Evolutionary conservation across 2,113 vertebrate genomes (phyloP).

Genomic region (Oreocharis arfaki): DNA sequence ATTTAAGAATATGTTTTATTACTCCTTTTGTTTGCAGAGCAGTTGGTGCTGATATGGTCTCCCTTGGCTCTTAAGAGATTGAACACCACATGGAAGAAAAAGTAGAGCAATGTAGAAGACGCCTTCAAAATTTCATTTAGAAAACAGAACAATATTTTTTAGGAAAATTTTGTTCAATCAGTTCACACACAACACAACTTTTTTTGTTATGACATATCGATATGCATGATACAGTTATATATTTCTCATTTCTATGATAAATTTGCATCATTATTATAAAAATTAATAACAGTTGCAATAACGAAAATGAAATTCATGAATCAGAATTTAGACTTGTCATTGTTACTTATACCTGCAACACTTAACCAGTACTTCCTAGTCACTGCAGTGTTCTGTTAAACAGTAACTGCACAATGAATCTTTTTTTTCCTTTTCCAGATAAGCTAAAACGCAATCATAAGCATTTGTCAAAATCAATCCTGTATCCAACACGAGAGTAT

Average conservation of each 20-base stretch:
- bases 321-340: neutral
- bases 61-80: neutral
- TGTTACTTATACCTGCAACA: neutral
- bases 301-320: neutral
- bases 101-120: neutral
- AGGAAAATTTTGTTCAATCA: neutral
- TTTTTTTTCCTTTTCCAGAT: neutral
- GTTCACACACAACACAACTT: neutral
- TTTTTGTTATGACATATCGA: neutral
- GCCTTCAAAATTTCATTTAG: neutral
- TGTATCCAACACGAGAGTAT: neutral
- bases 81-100: slow-evolving; percentile 19
- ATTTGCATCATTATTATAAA: neutral
- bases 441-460: neutral
- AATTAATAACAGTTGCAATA: neutral
- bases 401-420: neutral
- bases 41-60: neutral
- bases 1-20: slow-evolving; percentile 46
- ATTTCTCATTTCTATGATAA: neutral
- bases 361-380: neutral
- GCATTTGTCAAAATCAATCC: neutral
- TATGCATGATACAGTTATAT: neutral
- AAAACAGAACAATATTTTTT: neutral
- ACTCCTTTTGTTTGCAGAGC: slow-evolving; percentile 33
- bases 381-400: neutral